These are phyloP conservation scores for Pantherophis guttatus DNA, from an alignment of 2,113 vertebrate species.

Conservation along the genomic window DNA sequence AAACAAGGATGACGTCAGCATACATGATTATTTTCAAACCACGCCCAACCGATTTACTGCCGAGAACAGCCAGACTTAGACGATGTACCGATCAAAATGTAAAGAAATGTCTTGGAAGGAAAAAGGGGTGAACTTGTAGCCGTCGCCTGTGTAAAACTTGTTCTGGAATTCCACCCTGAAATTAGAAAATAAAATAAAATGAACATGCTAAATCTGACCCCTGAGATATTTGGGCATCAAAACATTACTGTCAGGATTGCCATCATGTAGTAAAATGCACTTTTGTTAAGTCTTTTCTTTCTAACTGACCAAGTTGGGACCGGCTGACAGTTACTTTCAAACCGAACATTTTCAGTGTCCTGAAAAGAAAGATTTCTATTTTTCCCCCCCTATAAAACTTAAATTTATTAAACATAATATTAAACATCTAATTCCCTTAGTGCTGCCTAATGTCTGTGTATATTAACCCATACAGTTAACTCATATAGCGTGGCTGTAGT, in stretches of 20 bases:
- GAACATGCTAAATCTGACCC: background rate
- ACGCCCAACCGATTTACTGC: constrained; percentile 35
- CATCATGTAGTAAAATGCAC: too few species aligned
- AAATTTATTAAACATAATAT: background rate
- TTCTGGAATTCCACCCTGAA: constrained; percentile 98
- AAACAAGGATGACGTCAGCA: constrained; percentile 43
- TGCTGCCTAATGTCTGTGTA: background rate
- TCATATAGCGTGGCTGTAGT: background rate
- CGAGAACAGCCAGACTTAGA: constrained; percentile 62
- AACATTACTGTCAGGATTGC: background rate
- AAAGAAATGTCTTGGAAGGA: constrained; percentile 85
- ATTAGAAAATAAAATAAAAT: constrained; percentile 14
- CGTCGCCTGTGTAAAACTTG: constrained; percentile 91
- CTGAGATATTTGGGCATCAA: background rate
- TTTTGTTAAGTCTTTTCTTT: too few species aligned
- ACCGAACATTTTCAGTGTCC: background rate
- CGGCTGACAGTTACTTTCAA: background rate
- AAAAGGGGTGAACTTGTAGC: constrained; percentile 92
- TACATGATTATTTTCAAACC: constrained; percentile 53
- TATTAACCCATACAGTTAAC: background rate
- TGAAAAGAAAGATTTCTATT: background rate
- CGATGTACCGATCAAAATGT: constrained; percentile 76
- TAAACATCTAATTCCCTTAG: background rate
- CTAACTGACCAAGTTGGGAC: too few species aligned
- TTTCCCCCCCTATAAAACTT: background rate